Base-by-base conservation (phyloP, 1,140 invertebrate species). In the Drosophila sp. region DNA sequence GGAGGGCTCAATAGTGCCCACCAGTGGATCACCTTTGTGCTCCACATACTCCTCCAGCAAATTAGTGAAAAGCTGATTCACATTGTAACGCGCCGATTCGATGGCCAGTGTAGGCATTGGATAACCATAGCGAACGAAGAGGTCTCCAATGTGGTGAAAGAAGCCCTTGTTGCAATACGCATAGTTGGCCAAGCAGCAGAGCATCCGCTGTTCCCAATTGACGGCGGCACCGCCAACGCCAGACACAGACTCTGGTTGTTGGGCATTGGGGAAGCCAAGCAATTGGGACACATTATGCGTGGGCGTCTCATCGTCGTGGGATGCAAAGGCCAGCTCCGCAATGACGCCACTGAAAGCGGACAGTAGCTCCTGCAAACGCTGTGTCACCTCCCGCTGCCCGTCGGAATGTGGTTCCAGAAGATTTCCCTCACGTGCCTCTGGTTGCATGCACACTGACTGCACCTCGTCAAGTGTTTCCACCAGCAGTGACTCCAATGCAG, bases 1-100 rank as follows among this genome's bases (percentile, higher is more conserved):
- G 41, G 96, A 97, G 2, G 97, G 97, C 92, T 99, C 98, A 71
- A 99, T 98, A 11, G 96, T 97, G 14, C 97, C 97, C 18, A 98
- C 96, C 0, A 98, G 92, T 3, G 97, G 97, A 93, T 99, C 97
- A 50, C 96, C 96, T 91, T 98, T 98, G 74, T 97, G 95, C 92
- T 99, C 98, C 46, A 98, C 94, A 91, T 98, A 99, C 0, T 95
- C 95, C 73, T 97, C 96, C 7, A 96, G 92, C 50, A 97, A 94
- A 4, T 94, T 94, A n/a, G 93, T 94, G 79, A 96, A 95, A 36
- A 97, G 90, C 25, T 93, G 93, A 66, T 94, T 94, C 0, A 97
- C 92, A 13, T 94, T 93, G 18, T 92, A 92, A 64, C 93, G 93
- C 0, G 94, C 93, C 7, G 93, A 92, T 72, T 94, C 92, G 13